Conservation (phyloP, 2,797 vertebrate genomes). For the Sebastes alutus region DNA sequence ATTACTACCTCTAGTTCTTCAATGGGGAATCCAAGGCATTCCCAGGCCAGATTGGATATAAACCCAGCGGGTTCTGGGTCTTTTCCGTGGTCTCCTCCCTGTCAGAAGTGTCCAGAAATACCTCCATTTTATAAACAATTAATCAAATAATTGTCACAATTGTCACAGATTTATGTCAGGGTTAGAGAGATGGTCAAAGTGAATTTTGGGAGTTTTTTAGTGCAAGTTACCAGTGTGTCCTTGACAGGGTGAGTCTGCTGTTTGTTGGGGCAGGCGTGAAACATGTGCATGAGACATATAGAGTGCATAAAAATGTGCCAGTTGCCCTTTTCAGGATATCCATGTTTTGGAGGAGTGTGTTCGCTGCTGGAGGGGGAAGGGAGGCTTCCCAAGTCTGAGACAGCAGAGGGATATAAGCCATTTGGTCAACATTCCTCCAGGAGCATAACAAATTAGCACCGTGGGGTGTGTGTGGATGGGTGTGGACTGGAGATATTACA, state of each 20-base stretch:
- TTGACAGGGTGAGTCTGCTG: background rate
- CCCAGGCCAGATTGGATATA: background rate
- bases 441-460: conserved; percentile 71
- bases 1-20: background rate
- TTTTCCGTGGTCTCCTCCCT: background rate
- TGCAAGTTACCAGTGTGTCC: background rate
- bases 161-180: background rate
- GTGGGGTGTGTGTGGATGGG: conserved; percentile 26
- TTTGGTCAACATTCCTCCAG: conserved; percentile 79
- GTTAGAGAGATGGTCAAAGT: background rate
- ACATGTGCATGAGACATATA: background rate
- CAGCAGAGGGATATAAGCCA: conserved; percentile 72
- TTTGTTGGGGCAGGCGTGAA: background rate
- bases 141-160: background rate
- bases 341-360: conserved; percentile 28
- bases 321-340: conserved; percentile 22
- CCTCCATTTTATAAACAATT: background rate
- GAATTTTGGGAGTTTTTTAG: no score
- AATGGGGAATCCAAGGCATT: background rate
- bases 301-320: background rate
- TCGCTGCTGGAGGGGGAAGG: conserved; percentile 54
- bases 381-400: conserved; percentile 43
- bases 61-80: background rate
- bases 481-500: background rate
- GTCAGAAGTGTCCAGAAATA: background rate